Conservation (phyloP, 2,113 vertebrate species). For the Heterotis niloticus region DNA sequence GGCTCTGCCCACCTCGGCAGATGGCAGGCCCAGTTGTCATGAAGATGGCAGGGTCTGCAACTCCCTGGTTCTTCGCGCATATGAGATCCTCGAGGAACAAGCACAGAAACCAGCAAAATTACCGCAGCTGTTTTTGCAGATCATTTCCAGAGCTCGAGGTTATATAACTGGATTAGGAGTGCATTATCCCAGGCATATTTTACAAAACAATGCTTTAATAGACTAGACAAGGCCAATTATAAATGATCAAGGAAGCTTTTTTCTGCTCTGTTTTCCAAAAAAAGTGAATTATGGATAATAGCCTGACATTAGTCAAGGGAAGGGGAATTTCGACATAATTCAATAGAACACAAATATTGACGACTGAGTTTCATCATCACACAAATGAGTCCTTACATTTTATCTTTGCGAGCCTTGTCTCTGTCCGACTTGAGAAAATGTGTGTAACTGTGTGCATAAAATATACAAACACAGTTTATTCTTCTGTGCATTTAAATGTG, state of each 20-base stretch:
- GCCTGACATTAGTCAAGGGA: not conserved
- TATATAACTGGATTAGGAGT: not conserved
- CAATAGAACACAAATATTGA: not conserved
- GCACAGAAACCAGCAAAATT: not conserved
- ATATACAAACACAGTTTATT: no score
- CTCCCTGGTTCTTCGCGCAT: not conserved
- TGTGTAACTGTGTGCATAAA: no score
- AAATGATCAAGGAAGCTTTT: slow-evolving; percentile 10
- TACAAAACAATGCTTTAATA: not conserved
- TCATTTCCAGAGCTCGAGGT: slow-evolving; percentile 19
- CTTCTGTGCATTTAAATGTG: not conserved
- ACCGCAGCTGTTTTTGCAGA: not conserved
- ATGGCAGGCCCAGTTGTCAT: not conserved
- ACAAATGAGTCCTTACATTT: not conserved
- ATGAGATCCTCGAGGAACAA: not conserved
- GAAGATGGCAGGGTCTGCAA: not conserved
- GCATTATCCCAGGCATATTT: slow-evolving; percentile 6
- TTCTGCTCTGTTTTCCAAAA: slow-evolving; percentile 32
- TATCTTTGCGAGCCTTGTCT: not conserved
- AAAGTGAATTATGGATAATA: not conserved
- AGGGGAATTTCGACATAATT: not conserved
- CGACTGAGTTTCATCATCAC: not conserved
- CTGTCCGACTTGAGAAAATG: not conserved
- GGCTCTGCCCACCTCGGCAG: not conserved
- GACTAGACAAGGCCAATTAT: not conserved